Conservation (phyloP, 1,140 invertebrate species). For the Centruroides vittatus region DNA sequence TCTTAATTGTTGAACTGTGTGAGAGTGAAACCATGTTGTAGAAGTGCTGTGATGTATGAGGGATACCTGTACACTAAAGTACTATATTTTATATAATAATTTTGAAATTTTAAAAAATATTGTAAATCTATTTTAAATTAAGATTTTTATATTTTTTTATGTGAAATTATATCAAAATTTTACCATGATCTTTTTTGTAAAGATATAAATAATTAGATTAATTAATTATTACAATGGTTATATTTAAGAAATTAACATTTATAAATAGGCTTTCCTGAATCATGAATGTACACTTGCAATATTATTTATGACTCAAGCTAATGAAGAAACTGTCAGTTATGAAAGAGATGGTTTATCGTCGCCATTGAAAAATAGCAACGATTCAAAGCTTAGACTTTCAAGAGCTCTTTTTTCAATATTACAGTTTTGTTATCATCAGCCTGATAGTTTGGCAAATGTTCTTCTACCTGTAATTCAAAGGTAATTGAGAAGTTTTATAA, state of each 20-base stretch:
- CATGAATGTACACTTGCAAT: constrained; percentile 8
- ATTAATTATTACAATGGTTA: too few species aligned
- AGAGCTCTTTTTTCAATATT: not conserved
- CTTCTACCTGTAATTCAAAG: constrained; percentile 9
- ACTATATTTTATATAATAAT: too few species aligned
- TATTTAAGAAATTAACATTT: not conserved
- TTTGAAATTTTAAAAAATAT: too few species aligned
- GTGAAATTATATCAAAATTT: too few species aligned
- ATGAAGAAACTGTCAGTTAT: not conserved
- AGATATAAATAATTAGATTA: too few species aligned
- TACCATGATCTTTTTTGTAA: too few species aligned
- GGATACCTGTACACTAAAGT: too few species aligned
- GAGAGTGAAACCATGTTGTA: too few species aligned
- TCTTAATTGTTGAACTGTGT: too few species aligned
- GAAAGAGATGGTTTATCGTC: not conserved
- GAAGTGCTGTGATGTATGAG: too few species aligned
- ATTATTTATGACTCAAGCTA: constrained; percentile 5
- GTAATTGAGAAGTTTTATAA: not conserved
- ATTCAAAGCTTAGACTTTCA: not conserved
- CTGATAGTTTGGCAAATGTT: not conserved
- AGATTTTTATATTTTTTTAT: too few species aligned
- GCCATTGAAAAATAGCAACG: not conserved
- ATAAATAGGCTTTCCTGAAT: constrained; percentile 3
- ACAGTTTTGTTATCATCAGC: not conserved
- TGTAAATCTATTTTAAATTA: too few species aligned